Evolutionary conservation across 2,888 invertebrate species (phyloP).

Genomic region (Drosophila merina): DNA sequence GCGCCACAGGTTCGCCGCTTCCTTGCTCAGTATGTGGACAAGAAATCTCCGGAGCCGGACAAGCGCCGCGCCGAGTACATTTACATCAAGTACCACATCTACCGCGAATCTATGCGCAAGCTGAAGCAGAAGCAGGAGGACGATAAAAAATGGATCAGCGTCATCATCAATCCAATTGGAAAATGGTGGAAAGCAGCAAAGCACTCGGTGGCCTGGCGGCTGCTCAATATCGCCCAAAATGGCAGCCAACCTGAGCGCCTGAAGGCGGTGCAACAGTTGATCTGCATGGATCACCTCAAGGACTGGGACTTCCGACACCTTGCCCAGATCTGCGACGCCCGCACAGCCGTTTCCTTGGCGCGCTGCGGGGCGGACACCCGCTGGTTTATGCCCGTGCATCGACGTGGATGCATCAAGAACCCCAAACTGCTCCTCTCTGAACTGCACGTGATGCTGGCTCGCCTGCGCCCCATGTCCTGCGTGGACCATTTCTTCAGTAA

Average conservation of each 20-base stretch:
- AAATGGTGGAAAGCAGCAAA: constrained; percentile 88
- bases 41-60: constrained; percentile 61
- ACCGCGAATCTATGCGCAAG: constrained; percentile 83
- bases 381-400: constrained; percentile 90
- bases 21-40: constrained; percentile 82
- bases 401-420: constrained; percentile 84
- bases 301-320: constrained; percentile 89
- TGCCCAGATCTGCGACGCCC: constrained; percentile 91
- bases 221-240: constrained; percentile 87
- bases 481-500: constrained; percentile 82
- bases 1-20: constrained; percentile 79
- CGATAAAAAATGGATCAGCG: constrained; percentile 83
- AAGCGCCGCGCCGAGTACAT: constrained; percentile 85
- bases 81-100: constrained; percentile 85
- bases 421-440: constrained; percentile 81
- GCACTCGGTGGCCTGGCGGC: constrained; percentile 87
- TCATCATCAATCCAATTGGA: constrained; percentile 83
- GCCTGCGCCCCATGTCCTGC: constrained; percentile 77
- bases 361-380: constrained; percentile 89
- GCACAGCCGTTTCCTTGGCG: constrained; percentile 91
- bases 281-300: constrained; percentile 88
- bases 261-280: constrained; percentile 88
- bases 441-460: constrained; percentile 76
- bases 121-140: constrained; percentile 80
- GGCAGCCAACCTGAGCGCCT: constrained; percentile 87